These are phyloP conservation scores for Clanis bilineata DNA, from an alignment of 2,888 invertebrate species.

Conservation along the genomic window DNA sequence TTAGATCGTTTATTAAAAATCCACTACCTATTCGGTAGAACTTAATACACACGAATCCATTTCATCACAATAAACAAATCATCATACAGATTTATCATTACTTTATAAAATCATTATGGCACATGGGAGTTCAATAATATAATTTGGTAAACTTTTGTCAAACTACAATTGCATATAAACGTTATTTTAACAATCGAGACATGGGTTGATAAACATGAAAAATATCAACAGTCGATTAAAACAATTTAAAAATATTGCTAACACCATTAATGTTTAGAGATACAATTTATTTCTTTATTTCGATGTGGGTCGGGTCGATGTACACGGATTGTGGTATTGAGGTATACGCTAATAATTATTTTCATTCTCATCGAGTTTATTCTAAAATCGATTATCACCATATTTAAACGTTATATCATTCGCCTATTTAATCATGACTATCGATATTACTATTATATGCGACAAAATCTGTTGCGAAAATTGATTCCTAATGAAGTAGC, in stretches of 20 bases:
- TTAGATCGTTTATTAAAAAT: conserved; percentile 67
- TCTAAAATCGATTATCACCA: background rate
- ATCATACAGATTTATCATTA: background rate
- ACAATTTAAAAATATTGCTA: background rate
- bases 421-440: background rate
- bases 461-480: background rate
- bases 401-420: background rate
- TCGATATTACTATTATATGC: background rate
- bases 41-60: conserved; percentile 34
- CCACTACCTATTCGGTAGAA: conserved; percentile 59
- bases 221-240: background rate
- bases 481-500: no score
- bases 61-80: conserved; percentile 33
- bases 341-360: no score
- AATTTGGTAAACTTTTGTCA: background rate
- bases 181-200: background rate
- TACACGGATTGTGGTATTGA: background rate
- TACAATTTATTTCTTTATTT: background rate
- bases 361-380: background rate
- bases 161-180: background rate
- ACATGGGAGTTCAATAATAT: conserved; percentile 1
- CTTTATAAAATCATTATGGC: background rate
- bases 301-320: conserved; percentile 9
- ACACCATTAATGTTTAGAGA: background rate
- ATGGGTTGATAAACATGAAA: background rate